Base-by-base conservation (phyloP, 2,113 vertebrate genomes). In the Lanius ludovicianus region DNA sequence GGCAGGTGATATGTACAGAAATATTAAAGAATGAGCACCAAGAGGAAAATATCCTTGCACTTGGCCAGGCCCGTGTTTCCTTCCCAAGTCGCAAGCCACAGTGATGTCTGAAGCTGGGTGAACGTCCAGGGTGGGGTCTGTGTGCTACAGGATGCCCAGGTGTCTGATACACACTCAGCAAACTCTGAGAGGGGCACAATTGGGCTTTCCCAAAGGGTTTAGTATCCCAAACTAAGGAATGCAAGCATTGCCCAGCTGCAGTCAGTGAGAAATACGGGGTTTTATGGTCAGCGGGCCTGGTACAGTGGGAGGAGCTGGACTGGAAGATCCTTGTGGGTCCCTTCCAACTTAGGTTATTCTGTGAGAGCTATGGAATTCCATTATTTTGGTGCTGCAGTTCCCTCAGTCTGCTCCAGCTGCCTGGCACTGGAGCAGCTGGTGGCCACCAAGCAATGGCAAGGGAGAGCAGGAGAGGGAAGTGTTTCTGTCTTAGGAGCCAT, bases 181-280 rank as follows among this genome's bases (percentile, higher is more conserved):
- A 22, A 33, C 68, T 0, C 3, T 15, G 55, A 44, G 13, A 46
- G 44, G 5, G 22, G 24, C 27, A 16, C 64, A 30, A 47, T 13
- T 42, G 16, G 35, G n/a, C 30, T 74, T 77, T 42, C 53, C 21
- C 39, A 30, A 50, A 28, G 4, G 41, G 55, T 52, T 76, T 64
- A 15, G 15, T 19, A 13, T 64, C 30, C 28, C 55, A 59, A 17
- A n/a, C 10, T 46, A 15, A 46, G 42, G 39, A 50, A 74, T 23
- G 2, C 39, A 55, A 41, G n/a, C 16, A 15, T 31, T 47, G 59
- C 23, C 28, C 46, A 64, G 59, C 49, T 87, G 64, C 37, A n/a
- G 28, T 22, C 69, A 52, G 7, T 23, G 44, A 65, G 59, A 46
- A 42, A 10, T 17, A 1, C 0, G 0, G 21, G 31, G 10, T 10